A percentile compares a stretch with the other conserved stretches of the same genome.
Evolutionary conservation across 2,113 vertebrate genomes (phyloP).

Genomic region (Ammodytes marinus): DNA sequence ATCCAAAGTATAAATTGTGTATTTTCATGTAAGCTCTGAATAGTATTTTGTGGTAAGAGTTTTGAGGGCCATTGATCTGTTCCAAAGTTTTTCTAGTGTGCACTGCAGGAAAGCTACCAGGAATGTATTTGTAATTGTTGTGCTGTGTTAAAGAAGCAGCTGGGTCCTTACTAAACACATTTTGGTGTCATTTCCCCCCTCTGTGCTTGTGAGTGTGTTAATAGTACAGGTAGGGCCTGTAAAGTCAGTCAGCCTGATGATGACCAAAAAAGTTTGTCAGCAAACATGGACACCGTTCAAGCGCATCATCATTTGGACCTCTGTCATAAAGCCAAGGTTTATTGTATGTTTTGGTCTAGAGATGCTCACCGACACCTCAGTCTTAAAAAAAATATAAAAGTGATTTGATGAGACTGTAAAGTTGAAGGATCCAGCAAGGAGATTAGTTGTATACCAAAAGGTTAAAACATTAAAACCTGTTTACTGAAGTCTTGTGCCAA

Average conservation of each 20-base stretch:
- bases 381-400: slow-evolving; percentile 58
- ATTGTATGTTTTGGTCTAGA: slow-evolving; percentile 54
- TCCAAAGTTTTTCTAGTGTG: slow-evolving; percentile 13
- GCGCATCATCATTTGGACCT: slow-evolving; percentile 71
- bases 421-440: slow-evolving; percentile 55
- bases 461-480: slow-evolving; percentile 13
- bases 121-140: slow-evolving; percentile 20
- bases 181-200: slow-evolving; percentile 9
- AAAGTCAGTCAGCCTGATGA: slow-evolving; percentile 73
- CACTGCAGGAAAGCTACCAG: slow-evolving; percentile 9
- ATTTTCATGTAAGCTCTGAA: slow-evolving; percentile 18
- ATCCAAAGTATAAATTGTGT: not conserved
- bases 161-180: slow-evolving; percentile 40
- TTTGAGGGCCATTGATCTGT: not conserved
- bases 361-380: slow-evolving; percentile 44
- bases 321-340: slow-evolving; percentile 70
- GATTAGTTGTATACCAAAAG: slow-evolving; percentile 32
- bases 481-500: not conserved
- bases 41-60: slow-evolving; percentile 5
- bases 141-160: slow-evolving; percentile 45
- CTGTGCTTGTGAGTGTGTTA: slow-evolving; percentile 38
- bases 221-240: slow-evolving; percentile 58
- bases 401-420: slow-evolving; percentile 57
- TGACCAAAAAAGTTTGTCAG: slow-evolving; percentile 61
- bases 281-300: slow-evolving; percentile 61